Base-by-base conservation (phyloP, 37 sponge, comb jelly and placozoan genomes). In the Oopsacas minuta region DNA sequence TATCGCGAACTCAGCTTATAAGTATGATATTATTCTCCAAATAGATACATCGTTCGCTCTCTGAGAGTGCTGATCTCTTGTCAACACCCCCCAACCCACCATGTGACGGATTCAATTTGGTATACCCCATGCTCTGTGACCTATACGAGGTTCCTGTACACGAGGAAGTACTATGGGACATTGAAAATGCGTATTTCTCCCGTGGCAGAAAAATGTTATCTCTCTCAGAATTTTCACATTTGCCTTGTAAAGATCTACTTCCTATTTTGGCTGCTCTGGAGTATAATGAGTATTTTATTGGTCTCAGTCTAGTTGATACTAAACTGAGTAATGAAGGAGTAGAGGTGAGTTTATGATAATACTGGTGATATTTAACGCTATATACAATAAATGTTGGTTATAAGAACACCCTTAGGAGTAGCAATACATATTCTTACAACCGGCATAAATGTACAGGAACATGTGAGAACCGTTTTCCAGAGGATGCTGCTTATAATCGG, bases 121-220 rank as follows among this genome's bases (percentile, higher is more conserved):
- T 61, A 10, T 61, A 61, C 75, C 75, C 75, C 5, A 10, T 61
- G 30, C 75, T 61, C 22, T 61, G 75, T 34, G 75, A 61, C 22
- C 75, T 61, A n/a, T 61, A 61, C 75, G 75, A 61, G 5, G 75
- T 61, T 3, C 22, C 75, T 34, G 3, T 3, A 7, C 75, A 61
- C 75, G 75, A 61, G 75, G 75, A 61, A n/a, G 75, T 61, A 3
- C 75, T 61, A 61, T 61, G 75, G 75, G 75, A 61, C 75, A 61
- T 61, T 3, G 75, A 61, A 34, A 61, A 61, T n/a, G 30, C 75
- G 32, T 61, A 61, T n/a, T 61, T 61, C 22, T 61, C 75, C 17
- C 20, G 75, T 5, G 75, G 75, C 1, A 61, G 75, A 34, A 61
- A 61, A n/a, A 10, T 25, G 75, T 34, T 61, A 3, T 61, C 75